phyloP scores from a whole-genome alignment of 2,113 vertebrate genomes.

The Sinocyclocheilus grahami region DNA sequence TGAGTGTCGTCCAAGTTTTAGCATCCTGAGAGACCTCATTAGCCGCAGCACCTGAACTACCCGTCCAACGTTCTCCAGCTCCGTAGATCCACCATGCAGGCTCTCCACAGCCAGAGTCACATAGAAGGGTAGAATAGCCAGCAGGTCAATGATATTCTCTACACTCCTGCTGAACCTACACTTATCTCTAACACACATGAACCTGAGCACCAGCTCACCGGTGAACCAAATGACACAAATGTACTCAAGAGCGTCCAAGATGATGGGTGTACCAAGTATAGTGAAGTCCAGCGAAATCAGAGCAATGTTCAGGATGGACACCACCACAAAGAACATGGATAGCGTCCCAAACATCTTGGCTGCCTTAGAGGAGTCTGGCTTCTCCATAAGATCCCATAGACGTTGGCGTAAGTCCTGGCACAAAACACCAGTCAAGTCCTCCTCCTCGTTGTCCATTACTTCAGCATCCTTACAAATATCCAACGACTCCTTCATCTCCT shows the following conservation, averaged over 20 bases:
- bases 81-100: conserved; percentile 82
- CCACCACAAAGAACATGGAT: conserved; percentile 87
- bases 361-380: conserved; percentile 85
- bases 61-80: conserved; percentile 92
- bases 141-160: conserved; percentile 91
- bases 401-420: conserved; percentile 81
- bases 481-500: conserved; percentile 86
- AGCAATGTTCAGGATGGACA: conserved; percentile 94
- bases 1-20: conserved; percentile 93
- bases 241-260: conserved; percentile 86
- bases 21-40: conserved; percentile 89
- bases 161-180: conserved; percentile 85
- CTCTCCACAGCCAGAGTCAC: conserved; percentile 88
- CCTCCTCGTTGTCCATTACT: conserved; percentile 76
- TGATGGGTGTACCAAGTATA: conserved; percentile 75
- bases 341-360: conserved; percentile 88
- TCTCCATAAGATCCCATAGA: conserved; percentile 92
- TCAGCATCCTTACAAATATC: conserved; percentile 81
- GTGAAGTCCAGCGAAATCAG: conserved; percentile 88
- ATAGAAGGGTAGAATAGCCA: conserved; percentile 94
- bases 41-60: conserved; percentile 91
- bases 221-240: conserved; percentile 94
- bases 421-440: conserved; percentile 84
- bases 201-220: conserved; percentile 82
- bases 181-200: conserved; percentile 84